A percentile compares a stretch with the other conserved stretches of the same genome.
phyloP scores from a whole-genome alignment of 1,140 invertebrate species.

The Chelonus insularis region DNA sequence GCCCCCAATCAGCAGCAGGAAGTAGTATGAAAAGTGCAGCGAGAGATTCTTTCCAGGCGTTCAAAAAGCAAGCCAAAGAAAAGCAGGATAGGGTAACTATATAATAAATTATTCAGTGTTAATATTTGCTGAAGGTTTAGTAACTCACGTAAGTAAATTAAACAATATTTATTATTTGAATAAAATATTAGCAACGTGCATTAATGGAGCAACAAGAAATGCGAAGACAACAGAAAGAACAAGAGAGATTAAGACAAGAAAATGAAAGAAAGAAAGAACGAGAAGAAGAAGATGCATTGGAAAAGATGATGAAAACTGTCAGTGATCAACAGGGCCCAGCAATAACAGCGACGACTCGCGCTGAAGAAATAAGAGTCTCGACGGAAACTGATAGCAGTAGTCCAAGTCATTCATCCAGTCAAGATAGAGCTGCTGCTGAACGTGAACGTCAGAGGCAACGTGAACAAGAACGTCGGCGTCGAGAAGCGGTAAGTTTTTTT shows the following conservation, averaged over 20 bases:
- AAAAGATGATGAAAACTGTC: conserved; percentile 68
- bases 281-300: conserved; percentile 79
- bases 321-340: conserved; percentile 51
- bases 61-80: conserved; percentile 94
- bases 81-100: conserved; percentile 79
- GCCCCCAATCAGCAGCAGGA: conserved; percentile 64
- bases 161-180: conserved; percentile 22
- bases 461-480: conserved; percentile 85
- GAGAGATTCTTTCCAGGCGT: conserved; percentile 76
- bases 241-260: conserved; percentile 78
- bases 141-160: conserved; percentile 83
- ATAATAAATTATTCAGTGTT: no score
- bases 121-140: conserved; percentile 35
- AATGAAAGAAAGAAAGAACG: conserved; percentile 75
- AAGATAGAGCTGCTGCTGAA: conserved; percentile 72
- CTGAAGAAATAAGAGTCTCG: conserved; percentile 63
- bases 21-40: conserved; percentile 65
- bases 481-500: conserved; percentile 82
- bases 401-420: conserved; percentile 63
- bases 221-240: conserved; percentile 76
- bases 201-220: conserved; percentile 81
- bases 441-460: conserved; percentile 77
- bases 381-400: conserved; percentile 62
- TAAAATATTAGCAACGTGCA: conserved; percentile 68
- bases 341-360: conserved; percentile 48